phyloP scores from a whole-genome alignment of 2,797 vertebrate species.

The Varecia variegata region DNA sequence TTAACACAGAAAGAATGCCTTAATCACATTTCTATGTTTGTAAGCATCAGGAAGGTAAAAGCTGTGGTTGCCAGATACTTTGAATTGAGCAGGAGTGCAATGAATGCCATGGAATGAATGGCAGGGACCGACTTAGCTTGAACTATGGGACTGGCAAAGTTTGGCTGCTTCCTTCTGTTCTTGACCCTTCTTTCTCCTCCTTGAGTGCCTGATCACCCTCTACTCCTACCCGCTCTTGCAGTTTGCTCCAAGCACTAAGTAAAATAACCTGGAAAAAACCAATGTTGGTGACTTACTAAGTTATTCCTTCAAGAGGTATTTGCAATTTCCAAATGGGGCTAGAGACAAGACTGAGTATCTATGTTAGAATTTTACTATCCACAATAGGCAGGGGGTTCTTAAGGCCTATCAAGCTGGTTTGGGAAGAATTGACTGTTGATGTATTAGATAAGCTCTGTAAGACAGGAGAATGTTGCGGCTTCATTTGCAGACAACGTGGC shows the following conservation, averaged over 20 bases:
- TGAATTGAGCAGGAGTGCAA: not conserved
- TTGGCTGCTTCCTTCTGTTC: not conserved
- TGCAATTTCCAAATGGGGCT: not conserved
- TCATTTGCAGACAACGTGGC: not conserved
- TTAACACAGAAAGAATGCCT: not conserved
- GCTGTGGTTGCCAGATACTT: not conserved
- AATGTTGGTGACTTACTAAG: not conserved
- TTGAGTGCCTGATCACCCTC: not conserved
- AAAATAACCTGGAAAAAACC: not conserved
- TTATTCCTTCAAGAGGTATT: slow-evolving; percentile 1
- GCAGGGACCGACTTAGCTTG: not conserved
- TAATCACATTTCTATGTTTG: not conserved
- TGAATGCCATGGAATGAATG: not conserved
- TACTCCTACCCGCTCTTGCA: not conserved
- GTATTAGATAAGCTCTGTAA: not conserved
- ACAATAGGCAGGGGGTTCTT: not conserved
- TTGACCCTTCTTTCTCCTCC: not conserved
- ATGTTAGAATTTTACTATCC: not conserved
- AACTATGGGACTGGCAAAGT: not conserved
- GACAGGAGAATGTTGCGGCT: not conserved
- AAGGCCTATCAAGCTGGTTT: not conserved
- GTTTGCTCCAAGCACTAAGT: not conserved
- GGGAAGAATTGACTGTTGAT: not conserved
- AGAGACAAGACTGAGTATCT: not conserved
- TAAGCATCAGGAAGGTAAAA: not conserved